Base-by-base conservation (phyloP, 1,140 invertebrate genomes). In the Phenacoccus solenopsis region DNA sequence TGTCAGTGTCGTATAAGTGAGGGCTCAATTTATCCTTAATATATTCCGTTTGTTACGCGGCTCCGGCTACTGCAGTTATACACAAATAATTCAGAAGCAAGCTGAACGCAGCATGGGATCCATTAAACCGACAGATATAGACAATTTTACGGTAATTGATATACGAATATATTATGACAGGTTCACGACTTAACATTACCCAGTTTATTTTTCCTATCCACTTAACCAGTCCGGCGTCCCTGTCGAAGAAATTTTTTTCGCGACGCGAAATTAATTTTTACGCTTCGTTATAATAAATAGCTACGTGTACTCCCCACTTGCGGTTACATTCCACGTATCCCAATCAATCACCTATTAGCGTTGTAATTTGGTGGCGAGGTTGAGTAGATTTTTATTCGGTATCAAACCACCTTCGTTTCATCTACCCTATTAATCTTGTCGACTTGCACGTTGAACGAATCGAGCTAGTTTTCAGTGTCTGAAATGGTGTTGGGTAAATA, bases 131-230 rank as follows among this genome's bases (percentile, higher is more conserved):
- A 64, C 59, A 64, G 59, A 64, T 64, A 27, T 64, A 64, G 59
- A 64, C 59, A 64, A 64, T 64, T 64, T 64, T 64, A 64, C 25
- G 21, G 25, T 64, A 64, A 64, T 64, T 64, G 59, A 64, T 64
- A 64, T 64, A 64, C 59, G 59, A 64, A 64, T 64, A 64, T 64
- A 64, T 64, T 64, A 27, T 27, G 21, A 64, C 21, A 64, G 59
- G 59, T 64, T 64, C 59, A 64, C 59, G 22, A 64, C 59, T 64
- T 22, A 16, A 20, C 20, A 49, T 16, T 49, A 49, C 38, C 38
- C 20, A n/a, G n/a, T n/a, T n/a, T 49, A 16, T 49, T 49, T 49
- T 49, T 32, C 13, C 13, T 32, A 32, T 32, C 30, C 30, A 32
- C 5, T 13, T 13, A 5, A 16, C 38, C 38, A 16, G 12, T 5